phyloP scores from a whole-genome alignment of 1,140 invertebrate genomes.

The Pomacea maculata region DNA sequence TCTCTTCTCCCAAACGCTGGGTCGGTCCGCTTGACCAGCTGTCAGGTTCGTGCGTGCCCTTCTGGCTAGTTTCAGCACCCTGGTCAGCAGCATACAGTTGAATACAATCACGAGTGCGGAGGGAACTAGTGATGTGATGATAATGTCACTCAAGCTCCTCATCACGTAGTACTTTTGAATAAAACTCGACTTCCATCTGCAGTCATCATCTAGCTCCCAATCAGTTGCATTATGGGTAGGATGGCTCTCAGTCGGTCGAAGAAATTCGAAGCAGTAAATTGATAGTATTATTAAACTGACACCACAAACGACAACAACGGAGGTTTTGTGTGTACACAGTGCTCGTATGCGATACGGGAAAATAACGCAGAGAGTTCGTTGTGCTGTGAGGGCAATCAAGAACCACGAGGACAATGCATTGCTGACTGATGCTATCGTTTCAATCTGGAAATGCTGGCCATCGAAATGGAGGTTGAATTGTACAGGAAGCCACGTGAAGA shows the following conservation, averaged over 20 bases:
- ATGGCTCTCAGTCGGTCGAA: not conserved
- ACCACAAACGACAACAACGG: not conserved
- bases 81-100: slow-evolving; percentile 6
- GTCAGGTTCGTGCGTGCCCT: not conserved
- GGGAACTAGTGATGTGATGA: slow-evolving; percentile 14
- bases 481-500: too few species aligned
- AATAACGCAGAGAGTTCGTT: slow-evolving; percentile 28
- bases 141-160: slow-evolving; percentile 31
- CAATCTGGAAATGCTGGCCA: not conserved
- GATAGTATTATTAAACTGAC: slow-evolving; percentile 11
- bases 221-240: slow-evolving; percentile 27
- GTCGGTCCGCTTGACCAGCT: not conserved
- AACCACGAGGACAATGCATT: slow-evolving; percentile 35
- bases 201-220: not conserved
- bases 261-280: not conserved
- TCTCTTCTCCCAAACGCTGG: not conserved
- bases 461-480: too few species aligned
- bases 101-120: not conserved
- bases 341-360: slow-evolving; percentile 20
- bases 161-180: slow-evolving; percentile 16
- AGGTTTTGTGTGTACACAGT: slow-evolving; percentile 9
- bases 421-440: slow-evolving; percentile 23
- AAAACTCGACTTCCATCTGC: too few species aligned
- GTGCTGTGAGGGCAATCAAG: slow-evolving; percentile 31
- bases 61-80: not conserved